These are phyloP conservation scores for Chaetops frenatus DNA, from an alignment of 2,113 vertebrate genomes.

Conservation along the genomic window DNA sequence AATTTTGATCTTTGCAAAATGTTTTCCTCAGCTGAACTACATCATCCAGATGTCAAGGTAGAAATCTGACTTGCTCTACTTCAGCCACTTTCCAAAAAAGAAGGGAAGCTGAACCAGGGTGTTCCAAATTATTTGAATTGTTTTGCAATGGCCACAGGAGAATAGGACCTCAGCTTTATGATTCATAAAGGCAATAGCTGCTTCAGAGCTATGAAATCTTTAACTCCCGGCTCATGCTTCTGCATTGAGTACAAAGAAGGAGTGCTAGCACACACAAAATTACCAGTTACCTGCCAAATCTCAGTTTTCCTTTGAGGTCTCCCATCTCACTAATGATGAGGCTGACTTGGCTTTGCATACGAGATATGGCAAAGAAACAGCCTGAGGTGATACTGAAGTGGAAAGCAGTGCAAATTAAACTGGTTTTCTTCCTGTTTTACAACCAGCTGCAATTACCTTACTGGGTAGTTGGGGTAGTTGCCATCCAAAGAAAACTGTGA, in stretches of 20 bases:
- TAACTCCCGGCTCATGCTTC: not conserved
- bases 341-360: not conserved
- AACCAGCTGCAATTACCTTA: not conserved
- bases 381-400: not conserved
- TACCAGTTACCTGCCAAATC: not conserved
- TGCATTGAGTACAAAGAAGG: not conserved
- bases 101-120: not conserved
- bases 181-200: not conserved
- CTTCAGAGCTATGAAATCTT: not conserved
- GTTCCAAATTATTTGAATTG: not conserved
- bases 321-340: not conserved
- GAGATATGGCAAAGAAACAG: not conserved
- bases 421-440: not conserved
- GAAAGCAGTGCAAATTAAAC: constrained; percentile 18
- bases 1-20: not conserved
- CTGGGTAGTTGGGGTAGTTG: not conserved
- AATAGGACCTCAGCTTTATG: not conserved
- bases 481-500: not conserved
- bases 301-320: not conserved
- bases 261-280: not conserved
- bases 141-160: not conserved
- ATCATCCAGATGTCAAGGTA: not conserved
- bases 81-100: not conserved
- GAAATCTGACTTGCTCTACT: not conserved
- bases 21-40: not conserved